phyloP scores from a whole-genome alignment of 2,797 vertebrate genomes.

The Argyrosomus regius region DNA sequence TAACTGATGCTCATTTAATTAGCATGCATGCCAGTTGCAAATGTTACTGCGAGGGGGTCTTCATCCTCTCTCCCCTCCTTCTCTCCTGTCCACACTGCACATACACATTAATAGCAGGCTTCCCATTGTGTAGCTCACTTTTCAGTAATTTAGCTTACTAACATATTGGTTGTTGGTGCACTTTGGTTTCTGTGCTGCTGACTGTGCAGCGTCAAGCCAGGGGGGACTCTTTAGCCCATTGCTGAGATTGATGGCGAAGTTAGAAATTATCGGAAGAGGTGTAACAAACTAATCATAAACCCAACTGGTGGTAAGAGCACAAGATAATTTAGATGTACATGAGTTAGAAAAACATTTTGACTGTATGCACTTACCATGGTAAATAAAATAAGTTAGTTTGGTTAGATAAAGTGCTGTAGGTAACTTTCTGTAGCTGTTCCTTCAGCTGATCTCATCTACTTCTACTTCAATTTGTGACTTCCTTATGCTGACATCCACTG shows the following conservation, averaged over 20 bases:
- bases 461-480: constrained; percentile 20
- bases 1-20: constrained; percentile 48
- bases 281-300: constrained; percentile 33
- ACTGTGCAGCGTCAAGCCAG: constrained; percentile 45
- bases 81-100: constrained; percentile 20
- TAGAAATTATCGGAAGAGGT: constrained; percentile 35
- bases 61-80: constrained; percentile 11
- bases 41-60: constrained; percentile 7
- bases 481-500: constrained; percentile 1
- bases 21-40: constrained; percentile 19
- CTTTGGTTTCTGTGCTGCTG: constrained; percentile 58
- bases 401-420: not conserved
- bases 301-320: not conserved
- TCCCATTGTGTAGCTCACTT: constrained; percentile 38
- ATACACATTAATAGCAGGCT: constrained; percentile 24
- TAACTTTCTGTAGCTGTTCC: not conserved
- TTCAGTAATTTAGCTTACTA: constrained; percentile 52
- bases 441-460: constrained; percentile 15
- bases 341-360: not conserved
- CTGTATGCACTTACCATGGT: not conserved
- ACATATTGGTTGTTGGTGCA: constrained; percentile 59
- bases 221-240: constrained; percentile 21
- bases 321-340: not conserved
- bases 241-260: constrained; percentile 53
- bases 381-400: not conserved